Conservation (phyloP, 2,113 vertebrate genomes). For the Craseonycteris thonglongyai region DNA sequence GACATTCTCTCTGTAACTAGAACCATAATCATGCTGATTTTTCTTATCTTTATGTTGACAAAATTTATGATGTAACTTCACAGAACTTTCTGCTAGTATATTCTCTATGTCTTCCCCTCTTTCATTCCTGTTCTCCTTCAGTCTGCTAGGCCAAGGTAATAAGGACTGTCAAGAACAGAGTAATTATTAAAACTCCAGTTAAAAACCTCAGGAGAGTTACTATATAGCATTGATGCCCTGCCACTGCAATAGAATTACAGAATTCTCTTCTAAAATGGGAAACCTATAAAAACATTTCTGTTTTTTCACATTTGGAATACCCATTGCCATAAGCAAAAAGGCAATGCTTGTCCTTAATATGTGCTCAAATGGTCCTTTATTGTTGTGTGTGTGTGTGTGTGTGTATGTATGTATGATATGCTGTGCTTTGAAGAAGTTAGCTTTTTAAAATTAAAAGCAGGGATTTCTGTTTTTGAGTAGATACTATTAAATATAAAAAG, state of each 20-base stretch:
- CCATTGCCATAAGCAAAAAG: background rate
- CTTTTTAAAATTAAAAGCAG: background rate
- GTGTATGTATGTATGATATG: too few species aligned
- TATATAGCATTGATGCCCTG: background rate
- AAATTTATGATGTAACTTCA: conserved; percentile 76
- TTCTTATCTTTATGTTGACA: conserved; percentile 68
- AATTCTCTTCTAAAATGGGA: background rate
- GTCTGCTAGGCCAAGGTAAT: conserved; percentile 80
- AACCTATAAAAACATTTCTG: background rate
- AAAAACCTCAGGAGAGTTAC: background rate
- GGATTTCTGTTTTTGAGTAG: background rate
- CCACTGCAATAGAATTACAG: background rate
- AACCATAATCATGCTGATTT: conserved; percentile 62
- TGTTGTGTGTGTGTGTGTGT: background rate
- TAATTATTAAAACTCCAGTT: background rate
- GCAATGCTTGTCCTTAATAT: background rate
- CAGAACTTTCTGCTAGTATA: conserved; percentile 79
- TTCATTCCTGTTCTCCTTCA: conserved; percentile 77
- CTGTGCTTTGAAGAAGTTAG: background rate
- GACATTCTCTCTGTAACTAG: conserved; percentile 55
- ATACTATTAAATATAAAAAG: conserved; percentile 3
- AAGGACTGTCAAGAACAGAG: conserved; percentile 17
- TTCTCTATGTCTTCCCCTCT: conserved; percentile 5
- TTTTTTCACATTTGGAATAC: background rate
- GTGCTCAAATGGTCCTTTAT: background rate